Evolutionary conservation across 2,113 vertebrate genomes (phyloP).

Genomic region (Ameiurus melas): DNA sequence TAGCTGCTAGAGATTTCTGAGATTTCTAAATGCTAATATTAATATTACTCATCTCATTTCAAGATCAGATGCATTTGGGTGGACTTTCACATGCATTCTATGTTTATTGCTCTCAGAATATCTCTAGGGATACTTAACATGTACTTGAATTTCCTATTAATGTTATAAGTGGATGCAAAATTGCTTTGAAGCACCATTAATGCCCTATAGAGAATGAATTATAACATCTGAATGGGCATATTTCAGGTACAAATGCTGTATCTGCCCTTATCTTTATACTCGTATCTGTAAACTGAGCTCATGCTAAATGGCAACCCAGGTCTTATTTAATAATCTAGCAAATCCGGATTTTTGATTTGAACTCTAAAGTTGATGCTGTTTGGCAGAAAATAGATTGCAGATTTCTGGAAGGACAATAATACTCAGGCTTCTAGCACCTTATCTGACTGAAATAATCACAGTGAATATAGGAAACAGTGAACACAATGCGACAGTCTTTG

Average conservation of each 20-base stretch:
- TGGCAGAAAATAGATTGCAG: constrained; percentile 36
- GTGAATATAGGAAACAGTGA: not conserved
- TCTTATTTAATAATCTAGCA: constrained; percentile 28
- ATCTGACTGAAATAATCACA: constrained; percentile 33
- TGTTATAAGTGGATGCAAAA: constrained; percentile 31
- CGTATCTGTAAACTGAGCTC: not conserved
- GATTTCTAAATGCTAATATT: not conserved
- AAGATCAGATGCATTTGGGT: constrained; percentile 10
- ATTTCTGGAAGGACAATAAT: constrained; percentile 31
- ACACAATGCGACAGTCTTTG: not conserved
- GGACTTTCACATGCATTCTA: constrained; percentile 5
- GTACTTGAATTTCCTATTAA: constrained; percentile 26
- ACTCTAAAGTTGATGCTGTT: constrained; percentile 6
- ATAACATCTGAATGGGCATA: constrained; percentile 19
- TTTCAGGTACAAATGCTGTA: constrained; percentile 24
- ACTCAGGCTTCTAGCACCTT: constrained; percentile 15
- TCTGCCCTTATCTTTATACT: constrained; percentile 35
- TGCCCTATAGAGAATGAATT: constrained; percentile 46
- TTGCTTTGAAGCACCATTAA: constrained; percentile 41
- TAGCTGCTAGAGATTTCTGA: too few relatives aligned
- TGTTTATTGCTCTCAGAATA: constrained; percentile 26
- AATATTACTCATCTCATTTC: not conserved
- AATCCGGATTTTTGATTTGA: constrained; percentile 4
- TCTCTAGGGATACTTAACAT: constrained; percentile 24
- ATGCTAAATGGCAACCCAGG: not conserved